These are phyloP conservation scores for Drosophila mojavensis DNA, from an alignment of 1,140 invertebrate genomes.

Conservation along the genomic window DNA sequence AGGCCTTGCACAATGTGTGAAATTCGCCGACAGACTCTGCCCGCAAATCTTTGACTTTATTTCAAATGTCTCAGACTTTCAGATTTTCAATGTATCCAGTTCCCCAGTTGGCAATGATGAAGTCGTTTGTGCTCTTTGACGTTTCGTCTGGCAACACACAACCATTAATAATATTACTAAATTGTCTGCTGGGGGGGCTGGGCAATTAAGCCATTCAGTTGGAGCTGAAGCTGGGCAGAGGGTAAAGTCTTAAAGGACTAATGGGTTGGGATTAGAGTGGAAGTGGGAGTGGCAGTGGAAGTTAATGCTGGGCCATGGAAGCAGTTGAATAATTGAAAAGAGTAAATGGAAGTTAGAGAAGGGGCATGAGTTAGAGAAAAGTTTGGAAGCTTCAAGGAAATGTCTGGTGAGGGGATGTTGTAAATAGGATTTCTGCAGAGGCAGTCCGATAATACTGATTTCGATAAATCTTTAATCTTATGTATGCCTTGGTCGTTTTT, in stretches of 20 bases:
- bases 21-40: constrained; percentile 31
- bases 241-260: not conserved
- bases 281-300: not conserved
- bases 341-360: no score
- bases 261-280: not conserved
- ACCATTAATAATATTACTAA: constrained; percentile 43
- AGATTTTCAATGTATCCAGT: constrained; percentile 14
- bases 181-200: constrained; percentile 24
- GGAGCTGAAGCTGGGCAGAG: not conserved
- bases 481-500: no score
- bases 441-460: no score
- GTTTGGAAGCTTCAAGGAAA: no score
- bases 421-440: no score
- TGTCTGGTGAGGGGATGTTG: no score
- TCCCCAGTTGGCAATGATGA: constrained; percentile 17
- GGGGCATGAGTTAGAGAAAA: no score
- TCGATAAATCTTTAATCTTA: no score
- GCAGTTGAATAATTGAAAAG: not conserved
- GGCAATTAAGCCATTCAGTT: constrained; percentile 47
- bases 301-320: not conserved
- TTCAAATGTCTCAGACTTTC: not conserved
- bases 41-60: constrained; percentile 28
- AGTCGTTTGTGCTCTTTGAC: constrained; percentile 37
- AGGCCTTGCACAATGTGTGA: constrained; percentile 36
- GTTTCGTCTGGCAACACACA: constrained; percentile 10